Base-by-base conservation (phyloP, 2,797 vertebrate species). In the Thripadectes ignobilis region DNA sequence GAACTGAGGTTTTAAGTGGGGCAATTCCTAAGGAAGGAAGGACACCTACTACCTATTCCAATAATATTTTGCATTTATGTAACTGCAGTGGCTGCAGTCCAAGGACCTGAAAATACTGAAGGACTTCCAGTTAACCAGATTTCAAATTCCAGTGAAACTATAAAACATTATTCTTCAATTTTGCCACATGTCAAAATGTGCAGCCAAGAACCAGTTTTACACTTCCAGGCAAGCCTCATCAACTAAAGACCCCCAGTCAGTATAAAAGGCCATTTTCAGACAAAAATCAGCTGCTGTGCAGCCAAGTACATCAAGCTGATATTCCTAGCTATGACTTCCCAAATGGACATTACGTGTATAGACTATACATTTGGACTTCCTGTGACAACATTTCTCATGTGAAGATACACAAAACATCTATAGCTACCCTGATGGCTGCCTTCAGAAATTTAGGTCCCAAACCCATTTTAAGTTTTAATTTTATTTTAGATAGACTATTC, bases 11-110 rank as follows among this genome's bases (percentile, higher is more conserved):
- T 96, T 76, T 74, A 88, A 95, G 83, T 89, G 69, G 94, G 94
- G 90, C 88, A 87, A 96, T 96, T 96, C 88, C 81, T 85, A 96
- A 97, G 96, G 96, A 96, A 96, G 95, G 96, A 97, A 97, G 91
- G 93, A 96, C 93, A 97, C 90, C 95, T 95, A 95, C 93, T 93
- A 97, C 96, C 90, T 91, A 94, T 87, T 88, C 76, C 93, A 96
- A 95, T 95, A 94, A 94, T 94, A 95, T 83, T 95, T 95, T 89
- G 61, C 78, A 75, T 78, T 97, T 96, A 93, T 94, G 74, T 93
- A 95, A 95, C 93, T 54, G n/a, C n/a, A 55, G 41, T 90, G 92
- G 94, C 93, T 89, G 77, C 57, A 6, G 0, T 95, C 91, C 93
- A 96, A 94, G 52, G 61, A 87, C 72, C 71, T 85, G 83, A 87